A percentile compares a stretch with the other conserved stretches of the same genome.
phyloP scores from a whole-genome alignment of 2,888 invertebrate species.

The Hirtodrosophila histrioides region DNA sequence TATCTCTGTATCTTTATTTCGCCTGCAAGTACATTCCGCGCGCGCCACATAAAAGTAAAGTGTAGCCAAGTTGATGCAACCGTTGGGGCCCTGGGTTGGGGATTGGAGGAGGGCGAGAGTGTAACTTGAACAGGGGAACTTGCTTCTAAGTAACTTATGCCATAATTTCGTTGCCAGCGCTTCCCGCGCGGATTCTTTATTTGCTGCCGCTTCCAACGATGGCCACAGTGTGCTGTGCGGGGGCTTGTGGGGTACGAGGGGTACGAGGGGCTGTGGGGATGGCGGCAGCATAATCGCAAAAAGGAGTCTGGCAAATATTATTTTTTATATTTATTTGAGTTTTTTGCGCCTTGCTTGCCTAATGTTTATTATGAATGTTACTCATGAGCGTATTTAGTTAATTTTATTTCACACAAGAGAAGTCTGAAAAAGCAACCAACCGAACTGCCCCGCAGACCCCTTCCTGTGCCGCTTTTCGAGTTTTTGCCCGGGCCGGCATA shows the following conservation, averaged over 20 bases:
- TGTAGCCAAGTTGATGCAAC: conserved; percentile 72
- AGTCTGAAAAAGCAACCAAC: conserved; percentile 53
- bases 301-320: conserved; percentile 80
- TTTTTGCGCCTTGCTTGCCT: conserved; percentile 63
- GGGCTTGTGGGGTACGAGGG: too few relatives aligned
- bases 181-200: conserved; percentile 62
- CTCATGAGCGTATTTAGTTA: conserved; percentile 81
- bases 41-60: conserved; percentile 76
- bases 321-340: conserved; percentile 78
- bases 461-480: conserved; percentile 53
- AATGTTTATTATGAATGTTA: conserved; percentile 82
- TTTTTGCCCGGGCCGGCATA: conserved; percentile 53
- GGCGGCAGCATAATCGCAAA: conserved; percentile 66
- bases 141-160: conserved; percentile 77
- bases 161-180: conserved; percentile 66
- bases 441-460: conserved; percentile 20
- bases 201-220: conserved; percentile 38
- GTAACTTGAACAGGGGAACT: conserved; percentile 41
- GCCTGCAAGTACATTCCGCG: conserved; percentile 74
- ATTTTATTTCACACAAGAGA: conserved; percentile 81
- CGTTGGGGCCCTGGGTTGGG: conserved; percentile 18
- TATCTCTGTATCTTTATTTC: conserved; percentile 78
- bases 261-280: background rate
- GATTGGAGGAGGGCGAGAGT: background rate
- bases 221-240: conserved; percentile 30